Base-by-base conservation (phyloP, 2,113 vertebrate genomes). In the Gadus chalcogrammus region DNA sequence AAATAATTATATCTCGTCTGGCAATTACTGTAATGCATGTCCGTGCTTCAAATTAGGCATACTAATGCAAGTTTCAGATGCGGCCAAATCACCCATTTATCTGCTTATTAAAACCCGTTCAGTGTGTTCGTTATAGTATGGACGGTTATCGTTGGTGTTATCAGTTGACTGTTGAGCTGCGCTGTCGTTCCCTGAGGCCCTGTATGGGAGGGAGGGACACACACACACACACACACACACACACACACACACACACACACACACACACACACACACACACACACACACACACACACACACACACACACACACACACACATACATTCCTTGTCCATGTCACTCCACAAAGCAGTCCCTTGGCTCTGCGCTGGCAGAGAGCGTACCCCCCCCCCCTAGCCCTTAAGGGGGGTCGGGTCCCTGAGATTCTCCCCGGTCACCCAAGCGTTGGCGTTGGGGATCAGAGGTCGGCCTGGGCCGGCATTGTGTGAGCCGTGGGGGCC, bases 371-470 rank as follows among this genome's bases (percentile, higher is more conserved):
- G 3, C n/a, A 61, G 13, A 59, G 17, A 61, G 22, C 4, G 31
- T 35, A 35, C 4, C 9, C 5, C 11, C 15, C 15, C 3, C 62
- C 27, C 22, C 13, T n/a, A 3, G 18, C 5, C 1, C 31, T 27
- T 27, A 15, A 65, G 62, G 28, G 63, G 59, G 9, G 8, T 42
- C 27, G 38, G 52, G 68, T 75, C 79, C 82, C 61, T 70, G 52
- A 61, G 64, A 75, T 83, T 87, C 64, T 84, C 71, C 59, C 59
- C 24, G 65, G 75, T 85, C 79, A 83, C 77, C 76, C 82, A 77
- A 69, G 80, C 88, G 79, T 89, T 83, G 83, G 84, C 85, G 79
- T 83, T 59, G 65, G 31, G 58, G 84, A 87, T 88, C 84, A 87
- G 55, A 62, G 88, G 81, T 87, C 71, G 9, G 15, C 38, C 65